Conservation (phyloP, 2,888 invertebrate genomes). For the Acanthopleura granulata region DNA sequence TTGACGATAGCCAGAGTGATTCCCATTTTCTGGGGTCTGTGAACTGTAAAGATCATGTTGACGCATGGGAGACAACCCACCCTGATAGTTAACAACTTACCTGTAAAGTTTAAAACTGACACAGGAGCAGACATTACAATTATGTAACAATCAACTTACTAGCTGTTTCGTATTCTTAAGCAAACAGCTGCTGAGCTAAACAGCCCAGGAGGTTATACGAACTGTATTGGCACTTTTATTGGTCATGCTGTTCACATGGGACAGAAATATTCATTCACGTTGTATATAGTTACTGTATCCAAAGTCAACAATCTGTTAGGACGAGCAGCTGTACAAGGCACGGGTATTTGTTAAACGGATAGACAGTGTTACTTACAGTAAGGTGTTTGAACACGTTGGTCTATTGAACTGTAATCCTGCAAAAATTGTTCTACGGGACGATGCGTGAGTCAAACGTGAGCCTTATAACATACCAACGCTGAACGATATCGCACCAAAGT, state of each 20-base stretch:
- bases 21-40: background rate
- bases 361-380: background rate
- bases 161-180: no score
- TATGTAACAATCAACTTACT: background rate
- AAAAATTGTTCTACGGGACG: conserved; percentile 5
- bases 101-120: background rate
- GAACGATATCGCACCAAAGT: conserved; percentile 28
- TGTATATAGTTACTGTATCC: background rate
- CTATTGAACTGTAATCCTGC: background rate
- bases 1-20: no score
- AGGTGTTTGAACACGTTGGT: background rate
- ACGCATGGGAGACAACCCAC: background rate
- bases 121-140: background rate
- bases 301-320: background rate
- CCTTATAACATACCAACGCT: conserved; percentile 27
- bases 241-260: background rate
- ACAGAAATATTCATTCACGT: background rate
- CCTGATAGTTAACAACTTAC: background rate
- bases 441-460: conserved; percentile 29
- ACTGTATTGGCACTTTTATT: background rate
- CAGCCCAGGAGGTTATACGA: background rate
- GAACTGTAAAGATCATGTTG: background rate
- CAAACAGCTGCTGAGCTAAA: background rate
- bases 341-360: background rate
- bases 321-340: background rate